Evolutionary conservation across 2,888 invertebrate species (phyloP), one percentile per base, ranked within the genome.

Genomic region (Habroteleia sp.): DNA sequence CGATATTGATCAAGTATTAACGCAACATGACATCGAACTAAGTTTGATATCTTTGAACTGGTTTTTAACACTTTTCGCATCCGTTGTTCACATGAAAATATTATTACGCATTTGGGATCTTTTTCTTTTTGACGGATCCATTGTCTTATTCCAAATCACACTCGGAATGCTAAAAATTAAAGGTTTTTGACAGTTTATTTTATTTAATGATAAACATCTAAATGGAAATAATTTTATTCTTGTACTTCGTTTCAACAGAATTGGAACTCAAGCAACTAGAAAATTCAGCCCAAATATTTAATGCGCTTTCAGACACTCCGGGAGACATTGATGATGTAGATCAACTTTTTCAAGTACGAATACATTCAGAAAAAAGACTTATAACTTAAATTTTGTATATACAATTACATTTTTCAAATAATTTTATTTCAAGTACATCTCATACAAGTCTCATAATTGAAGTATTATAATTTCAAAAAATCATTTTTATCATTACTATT

Each of bases 281-380:
- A 83, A 98, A 98, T 89, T 98, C 98, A 0, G 98, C 98, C 6
- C 97, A 98, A 90, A 97, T 99, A 84, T 99, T 99, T 89, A 99
- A 98, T 89, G 96, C 97, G 1, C 90, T 99, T 1, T 98, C 98
- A 10, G 97, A 98, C 87, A 96, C 98, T 84, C 99, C 99, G 31
- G 96, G 97, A 8, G 95, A 95, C 89, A 94, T 98, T 69, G 95
- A 97, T 84, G 97, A 97, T 90, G 96, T 97, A 46, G 96, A 96
- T 82, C 92, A 94, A 76, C 90, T 98, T 20, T 93, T 97, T 79
- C 93, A 95, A 88, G 95, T 94, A 81, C 0, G 29, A 37, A 10
- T 23, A 8, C 17, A 17, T 13, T n/a, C n/a, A n/a, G n/a, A n/a
- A n/a, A n/a, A n/a, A n/a, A n/a, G n/a, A n/a, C n/a, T n/a, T n/a